Base-by-base conservation (phyloP, 2,797 vertebrate species). In the Sebastes goodei region DNA sequence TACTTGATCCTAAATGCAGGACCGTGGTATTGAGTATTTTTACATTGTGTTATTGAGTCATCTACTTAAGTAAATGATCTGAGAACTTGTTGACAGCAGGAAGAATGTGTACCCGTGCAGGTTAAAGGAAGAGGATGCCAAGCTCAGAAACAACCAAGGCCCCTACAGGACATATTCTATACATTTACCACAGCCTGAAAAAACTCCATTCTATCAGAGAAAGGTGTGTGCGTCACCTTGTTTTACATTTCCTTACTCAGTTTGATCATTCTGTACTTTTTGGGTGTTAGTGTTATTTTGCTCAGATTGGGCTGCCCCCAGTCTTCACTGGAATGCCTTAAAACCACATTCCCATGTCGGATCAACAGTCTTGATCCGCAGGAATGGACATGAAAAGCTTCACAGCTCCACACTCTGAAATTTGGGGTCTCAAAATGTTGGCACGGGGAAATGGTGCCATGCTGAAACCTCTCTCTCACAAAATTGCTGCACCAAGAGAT, bases 281-380 rank as follows among this genome's bases (percentile, higher is more conserved):
- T 3, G 60, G 73, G 68, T 86, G 80, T 89, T 88, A 77, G 56
- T 72, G 68, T 70, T 10, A 78, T 84, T 91, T 74, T 82, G 83
- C 53, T 78, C 68, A 68, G 86, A 85, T 80, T 64, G 74, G 52
- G 74, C 81, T 72, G 78, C 38, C 29, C 32, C 32, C 64, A 83
- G 89, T 74, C 78, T 79, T 82, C 86, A 82, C 69, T 89, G 92
- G 90, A 87, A 94, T 92, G 89, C 82, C 78, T 84, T 91, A 85
- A 90, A 92, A 88, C 89, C 90, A 93, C 92, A 93, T 92, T 92
- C 89, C 89, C 85, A 76, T 89, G 88, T 85, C 23, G 88, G 90
- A 92, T 93, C 89, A 93, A 82, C 83, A 84, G 65, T 80, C 72
- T 72, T 90, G 89, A 92, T 86, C 92, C 88, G 33, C 83, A 86